Evolutionary conservation across 2,113 vertebrate species (phyloP), one percentile per base, ranked within the genome.

Genomic region (Austrofundulus limnaeus): DNA sequence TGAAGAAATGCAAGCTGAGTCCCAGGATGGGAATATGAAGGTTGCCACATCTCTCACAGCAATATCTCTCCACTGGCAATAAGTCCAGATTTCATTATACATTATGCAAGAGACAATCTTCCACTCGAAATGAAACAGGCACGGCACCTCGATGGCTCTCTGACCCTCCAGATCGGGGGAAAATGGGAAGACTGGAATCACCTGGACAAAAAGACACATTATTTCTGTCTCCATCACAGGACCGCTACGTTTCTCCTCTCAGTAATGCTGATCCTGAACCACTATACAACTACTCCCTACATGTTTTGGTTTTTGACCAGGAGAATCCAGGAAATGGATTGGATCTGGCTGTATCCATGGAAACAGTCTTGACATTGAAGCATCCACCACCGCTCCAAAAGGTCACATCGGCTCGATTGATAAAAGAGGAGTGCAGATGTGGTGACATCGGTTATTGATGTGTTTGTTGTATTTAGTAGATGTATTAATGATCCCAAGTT

Each of bases 91-190:
- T 87, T 83, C 74, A 83, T 85, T 80, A 84, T 90, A 68, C 83
- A 89, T 88, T 84, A 87, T 85, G 79, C 83, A 89, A 75, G 76
- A 80, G 81, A 74, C 81, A 85, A 90, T 89, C 78, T 89, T 73
- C 61, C n/a, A 31, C 65, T 68, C 53, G 66, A 68, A 77, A 87
- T 86, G 75, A 84, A 85, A 88, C 75, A 71, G 78, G 69, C 46
- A 61, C 41, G 80, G 70, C 77, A 77, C 73, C 70, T 55, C 10
- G 45, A 65, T 71, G 68, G 63, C 74, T 72, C 72, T 61, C 55
- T 84, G 82, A 85, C 75, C 72, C 51, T n/a, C 43, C 11, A 61
- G 52, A 74, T 64, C 62, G 66, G 74, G 49, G 25, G n/a, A n/a
- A 73, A 75, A 71, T 46, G 25, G 75, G 43, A 66, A 41, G 45